A percentile compares a stretch with the other conserved stretches of the same genome.
phyloP scores from a whole-genome alignment of 2,888 invertebrate species.

The Leptinotarsa tumamoca region DNA sequence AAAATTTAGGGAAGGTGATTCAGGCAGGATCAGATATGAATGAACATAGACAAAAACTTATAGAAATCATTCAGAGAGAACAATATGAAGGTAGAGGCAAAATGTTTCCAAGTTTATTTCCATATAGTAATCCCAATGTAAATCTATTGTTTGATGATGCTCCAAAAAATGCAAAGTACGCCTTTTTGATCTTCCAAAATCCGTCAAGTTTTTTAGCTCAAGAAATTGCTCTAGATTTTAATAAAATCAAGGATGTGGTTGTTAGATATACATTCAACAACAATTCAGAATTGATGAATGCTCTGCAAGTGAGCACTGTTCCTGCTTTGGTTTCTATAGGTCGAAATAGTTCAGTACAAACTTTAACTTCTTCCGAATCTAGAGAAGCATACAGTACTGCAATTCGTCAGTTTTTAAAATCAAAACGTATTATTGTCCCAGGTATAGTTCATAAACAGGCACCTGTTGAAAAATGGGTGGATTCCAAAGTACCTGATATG shows the following conservation, averaged over 20 bases:
- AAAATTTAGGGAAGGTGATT: slow-evolving; percentile 75
- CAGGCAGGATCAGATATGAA: slow-evolving; percentile 68
- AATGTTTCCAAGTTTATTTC: slow-evolving; percentile 76
- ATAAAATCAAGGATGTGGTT: slow-evolving; percentile 69
- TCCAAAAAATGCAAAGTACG: slow-evolving; percentile 68
- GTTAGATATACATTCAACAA: slow-evolving; percentile 71
- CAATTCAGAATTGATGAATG: slow-evolving; percentile 69
- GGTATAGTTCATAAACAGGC: slow-evolving; percentile 40
- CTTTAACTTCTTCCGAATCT: slow-evolving; percentile 21
- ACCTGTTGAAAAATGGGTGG: slow-evolving; percentile 63
- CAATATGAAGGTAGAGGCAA: slow-evolving; percentile 72
- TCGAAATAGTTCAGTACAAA: slow-evolving; percentile 52
- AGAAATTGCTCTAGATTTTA: slow-evolving; percentile 77
- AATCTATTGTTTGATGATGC: slow-evolving; percentile 66
- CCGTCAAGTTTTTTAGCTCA: slow-evolving; percentile 73
- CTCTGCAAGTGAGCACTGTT: slow-evolving; percentile 67
- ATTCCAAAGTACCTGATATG: slow-evolving; percentile 58
- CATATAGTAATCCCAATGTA: slow-evolving; percentile 67
- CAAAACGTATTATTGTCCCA: slow-evolving; percentile 51
- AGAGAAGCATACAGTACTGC: slow-evolving; percentile 62
- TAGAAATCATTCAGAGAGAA: slow-evolving; percentile 73
- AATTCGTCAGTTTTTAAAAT: slow-evolving; percentile 69
- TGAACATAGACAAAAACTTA: slow-evolving; percentile 70
- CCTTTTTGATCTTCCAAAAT: slow-evolving; percentile 77
- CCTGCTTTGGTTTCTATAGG: slow-evolving; percentile 71